Evolutionary conservation across 2,113 vertebrate genomes (phyloP).

Genomic region (Leiothrix lutea): DNA sequence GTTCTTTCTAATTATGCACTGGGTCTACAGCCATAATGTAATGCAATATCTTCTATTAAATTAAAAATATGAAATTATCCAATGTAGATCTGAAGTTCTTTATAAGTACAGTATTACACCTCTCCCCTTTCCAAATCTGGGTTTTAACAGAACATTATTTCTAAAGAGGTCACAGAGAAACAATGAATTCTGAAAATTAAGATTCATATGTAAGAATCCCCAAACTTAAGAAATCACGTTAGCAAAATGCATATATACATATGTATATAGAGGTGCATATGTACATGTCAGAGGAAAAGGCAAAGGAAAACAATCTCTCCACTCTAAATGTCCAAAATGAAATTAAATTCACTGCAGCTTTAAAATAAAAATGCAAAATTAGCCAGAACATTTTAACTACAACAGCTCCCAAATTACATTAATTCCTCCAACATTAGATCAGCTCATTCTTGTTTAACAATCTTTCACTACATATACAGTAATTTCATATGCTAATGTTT

Average conservation of each 20-base stretch:
- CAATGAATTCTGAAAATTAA: neutral
- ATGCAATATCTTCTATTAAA: neutral
- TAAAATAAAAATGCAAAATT: neutral
- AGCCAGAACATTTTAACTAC: neutral
- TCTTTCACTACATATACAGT: neutral
- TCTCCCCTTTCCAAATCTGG: neutral
- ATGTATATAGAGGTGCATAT: neutral
- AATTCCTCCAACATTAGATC: neutral
- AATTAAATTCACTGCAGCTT: neutral
- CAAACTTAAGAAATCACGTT: neutral
- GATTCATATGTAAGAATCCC: neutral
- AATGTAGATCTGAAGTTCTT: neutral
- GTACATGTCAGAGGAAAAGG: neutral
- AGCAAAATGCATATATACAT: neutral
- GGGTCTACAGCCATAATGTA: neutral
- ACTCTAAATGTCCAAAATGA: neutral
- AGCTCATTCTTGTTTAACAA: neutral
- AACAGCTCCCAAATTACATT: neutral
- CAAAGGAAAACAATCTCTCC: neutral
- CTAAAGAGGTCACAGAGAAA: neutral
- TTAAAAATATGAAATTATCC: neutral
- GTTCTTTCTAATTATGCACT: neutral
- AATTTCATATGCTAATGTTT: neutral
- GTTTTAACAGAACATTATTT: neutral
- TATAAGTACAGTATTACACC: neutral